Base-by-base conservation (phyloP, 2,797 vertebrate species). In the Paratrypauchen microcephalus region DNA sequence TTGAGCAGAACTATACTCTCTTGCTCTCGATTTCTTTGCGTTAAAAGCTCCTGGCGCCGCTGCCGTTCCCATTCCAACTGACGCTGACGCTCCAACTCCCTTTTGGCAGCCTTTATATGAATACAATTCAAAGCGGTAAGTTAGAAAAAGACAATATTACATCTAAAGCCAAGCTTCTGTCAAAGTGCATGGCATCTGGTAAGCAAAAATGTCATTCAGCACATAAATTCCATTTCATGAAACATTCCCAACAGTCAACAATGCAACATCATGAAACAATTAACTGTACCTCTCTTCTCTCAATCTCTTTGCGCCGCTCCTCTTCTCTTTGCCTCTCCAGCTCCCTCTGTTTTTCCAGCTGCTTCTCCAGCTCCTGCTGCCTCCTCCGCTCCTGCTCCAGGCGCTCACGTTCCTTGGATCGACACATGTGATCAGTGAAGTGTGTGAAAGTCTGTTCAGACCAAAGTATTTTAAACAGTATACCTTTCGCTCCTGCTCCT, bases 1-100 rank as follows among this genome's bases (percentile, higher is more conserved):
- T 97, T 98, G 55, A 99, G 92, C 62, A 97, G 92, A 71, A 97
- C 97, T 18, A 98, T 98, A 76, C 96, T 95, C 87, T 99, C 97
- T 91, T 99, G 97, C 69, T 99, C 97, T 74, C 94, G 89, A 92
- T 98, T 98, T 79, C 97, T 95, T 84, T 98, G 97, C 82, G 91
- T 97, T 54, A 99, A 90, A 56, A 99, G 94, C 76, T 99, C 97
- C 87, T 99, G 97, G 6, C 97, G 93, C 36, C 97, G 94, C 8
- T 92, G 91, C 0, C 89, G 92, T 78, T 94, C 91, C 91, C 91
- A 92, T 80, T 92, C 91, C 71, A 91, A 7, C 81, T 91, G 91
- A 36, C 91, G 92, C 88, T 94, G 97, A 0, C 97, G 92, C 89
- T 99, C 97, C 72, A 99, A 89, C 84, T 99, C 97, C 45, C 97